These are phyloP conservation scores for Gymnocephalus cernua DNA, from an alignment of 2,113 vertebrate species.

Conservation along the genomic window DNA sequence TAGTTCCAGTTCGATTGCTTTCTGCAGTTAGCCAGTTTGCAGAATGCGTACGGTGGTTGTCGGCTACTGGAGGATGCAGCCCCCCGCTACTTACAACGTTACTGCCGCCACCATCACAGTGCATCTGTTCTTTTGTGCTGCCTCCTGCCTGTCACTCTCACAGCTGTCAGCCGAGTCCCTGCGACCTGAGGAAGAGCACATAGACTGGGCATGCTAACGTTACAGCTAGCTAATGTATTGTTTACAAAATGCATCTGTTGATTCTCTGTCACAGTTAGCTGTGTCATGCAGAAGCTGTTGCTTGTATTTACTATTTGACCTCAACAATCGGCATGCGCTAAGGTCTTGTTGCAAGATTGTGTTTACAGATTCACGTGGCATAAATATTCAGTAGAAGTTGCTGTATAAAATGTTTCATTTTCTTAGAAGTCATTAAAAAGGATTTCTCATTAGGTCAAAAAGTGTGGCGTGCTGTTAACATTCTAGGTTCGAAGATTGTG, in stretches of 20 bases:
- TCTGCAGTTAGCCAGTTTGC: constrained; percentile 30
- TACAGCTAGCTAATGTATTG: constrained; percentile 35
- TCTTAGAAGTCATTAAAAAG: not conserved
- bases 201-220: constrained; percentile 42
- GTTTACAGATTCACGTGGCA: not conserved
- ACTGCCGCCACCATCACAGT: constrained; percentile 74
- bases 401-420: constrained; percentile 5
- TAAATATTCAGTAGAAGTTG: constrained; percentile 21
- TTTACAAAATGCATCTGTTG: constrained; percentile 60
- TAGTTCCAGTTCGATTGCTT: not conserved
- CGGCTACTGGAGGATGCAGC: constrained; percentile 69
- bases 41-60: constrained; percentile 45
- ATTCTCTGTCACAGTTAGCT: not conserved
- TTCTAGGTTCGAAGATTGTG: not conserved
- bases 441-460: not conserved
- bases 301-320: not conserved
- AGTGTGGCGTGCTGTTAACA: not conserved
- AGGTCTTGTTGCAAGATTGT: not conserved
- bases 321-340: not conserved
- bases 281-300: constrained; percentile 15
- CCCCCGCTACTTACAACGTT: constrained; percentile 47
- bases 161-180: constrained; percentile 80
- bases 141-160: constrained; percentile 83
- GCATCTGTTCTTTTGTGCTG: constrained; percentile 86
- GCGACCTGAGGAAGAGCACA: constrained; percentile 56